A percentile compares a stretch with the other conserved stretches of the same genome.
Conservation (phyloP, 2,113 vertebrate genomes). For the Leucosticte australis region DNA sequence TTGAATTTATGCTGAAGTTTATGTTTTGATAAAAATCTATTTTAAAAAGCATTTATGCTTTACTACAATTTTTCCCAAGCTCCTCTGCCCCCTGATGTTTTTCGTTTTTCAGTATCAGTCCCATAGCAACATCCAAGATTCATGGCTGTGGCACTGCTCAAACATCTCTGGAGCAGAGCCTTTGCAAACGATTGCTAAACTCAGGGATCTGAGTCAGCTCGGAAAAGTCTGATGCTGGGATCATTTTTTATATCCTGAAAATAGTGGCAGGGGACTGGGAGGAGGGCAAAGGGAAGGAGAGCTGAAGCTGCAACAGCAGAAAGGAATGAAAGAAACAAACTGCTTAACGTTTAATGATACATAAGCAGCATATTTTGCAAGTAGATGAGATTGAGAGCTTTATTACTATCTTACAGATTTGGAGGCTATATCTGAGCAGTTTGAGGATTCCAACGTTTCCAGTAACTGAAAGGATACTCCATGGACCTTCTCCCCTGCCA, state of each 20-base stretch:
- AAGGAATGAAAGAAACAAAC: conserved; percentile 9
- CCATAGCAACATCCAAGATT: conserved; percentile 53
- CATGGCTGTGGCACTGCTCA: conserved; percentile 1
- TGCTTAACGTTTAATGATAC: not conserved
- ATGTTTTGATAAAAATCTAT: conserved; percentile 58
- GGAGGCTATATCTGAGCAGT: not conserved
- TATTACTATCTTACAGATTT: not conserved
- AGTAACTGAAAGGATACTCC: conserved; percentile 9
- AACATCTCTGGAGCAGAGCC: conserved; percentile 19
- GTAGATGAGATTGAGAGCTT: not conserved
- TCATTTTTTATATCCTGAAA: conserved; percentile 3
- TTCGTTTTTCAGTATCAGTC: conserved; percentile 26
- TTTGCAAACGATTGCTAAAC: not conserved
- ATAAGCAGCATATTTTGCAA: not conserved
- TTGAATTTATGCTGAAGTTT: conserved; percentile 31
- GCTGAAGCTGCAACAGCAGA: not conserved
- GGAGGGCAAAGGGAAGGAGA: not conserved
- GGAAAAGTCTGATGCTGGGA: not conserved
- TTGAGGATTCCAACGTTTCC: conserved; percentile 1
- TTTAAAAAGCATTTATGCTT: conserved; percentile 34
- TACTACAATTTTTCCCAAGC: conserved; percentile 57
- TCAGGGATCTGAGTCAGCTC: not conserved
- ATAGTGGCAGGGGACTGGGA: not conserved
- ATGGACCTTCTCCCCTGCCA: not conserved
- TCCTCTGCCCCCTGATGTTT: conserved; percentile 54